Conservation (phyloP, 2,113 vertebrate genomes). For the Actenoides hombroni region DNA sequence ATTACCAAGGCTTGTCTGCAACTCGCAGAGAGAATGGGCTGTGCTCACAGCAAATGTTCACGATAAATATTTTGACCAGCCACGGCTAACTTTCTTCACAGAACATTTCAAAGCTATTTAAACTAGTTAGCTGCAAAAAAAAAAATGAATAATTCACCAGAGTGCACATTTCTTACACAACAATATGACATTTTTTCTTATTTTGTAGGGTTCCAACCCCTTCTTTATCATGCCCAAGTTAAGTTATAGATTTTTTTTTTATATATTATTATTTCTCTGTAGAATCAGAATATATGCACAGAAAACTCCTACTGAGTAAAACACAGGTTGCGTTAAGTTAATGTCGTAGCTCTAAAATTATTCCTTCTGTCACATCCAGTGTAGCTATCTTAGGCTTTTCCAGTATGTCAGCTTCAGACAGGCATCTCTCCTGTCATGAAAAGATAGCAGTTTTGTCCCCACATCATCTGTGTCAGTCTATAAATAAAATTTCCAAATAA, state of each 20-base stretch:
- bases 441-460: neutral
- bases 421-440: neutral
- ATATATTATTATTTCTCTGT: neutral
- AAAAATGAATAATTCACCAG: neutral
- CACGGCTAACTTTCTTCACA: neutral
- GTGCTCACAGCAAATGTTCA: neutral
- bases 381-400: neutral
- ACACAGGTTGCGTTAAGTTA: neutral
- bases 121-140: neutral
- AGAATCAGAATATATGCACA: neutral
- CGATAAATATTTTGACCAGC: neutral
- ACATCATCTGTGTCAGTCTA: neutral
- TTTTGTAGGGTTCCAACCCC: neutral
- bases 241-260: neutral
- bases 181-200: neutral
- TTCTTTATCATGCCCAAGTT: neutral
- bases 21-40: neutral
- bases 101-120: neutral
- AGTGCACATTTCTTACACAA: neutral
- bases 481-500: slow-evolving; percentile 3
- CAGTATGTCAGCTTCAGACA: slow-evolving; percentile 9
- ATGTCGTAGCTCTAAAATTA: neutral
- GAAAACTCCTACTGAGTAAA: neutral
- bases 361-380: neutral
- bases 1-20: neutral